Evolutionary conservation across 2,113 vertebrate species (phyloP).

Genomic region (Oxygymnocypris stewartii): DNA sequence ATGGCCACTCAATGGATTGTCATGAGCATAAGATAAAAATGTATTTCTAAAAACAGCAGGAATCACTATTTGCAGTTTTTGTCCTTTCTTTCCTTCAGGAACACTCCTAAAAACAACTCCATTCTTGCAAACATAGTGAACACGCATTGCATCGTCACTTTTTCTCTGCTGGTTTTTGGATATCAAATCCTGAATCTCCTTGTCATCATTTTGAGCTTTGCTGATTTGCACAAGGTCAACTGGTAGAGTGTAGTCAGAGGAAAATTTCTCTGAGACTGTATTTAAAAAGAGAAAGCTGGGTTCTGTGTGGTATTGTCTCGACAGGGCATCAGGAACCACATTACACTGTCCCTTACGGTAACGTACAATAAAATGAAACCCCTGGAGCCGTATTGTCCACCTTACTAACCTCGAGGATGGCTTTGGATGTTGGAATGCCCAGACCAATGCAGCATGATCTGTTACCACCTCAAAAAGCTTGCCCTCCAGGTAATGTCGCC

Average conservation of each 20-base stretch:
- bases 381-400: background rate
- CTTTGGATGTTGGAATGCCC: constrained; percentile 2
- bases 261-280: background rate
- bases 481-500: constrained; percentile 2
- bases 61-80: background rate
- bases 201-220: background rate
- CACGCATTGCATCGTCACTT: background rate
- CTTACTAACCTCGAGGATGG: background rate
- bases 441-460: background rate
- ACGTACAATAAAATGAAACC: background rate
- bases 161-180: background rate
- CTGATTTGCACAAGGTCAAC: background rate
- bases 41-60: background rate
- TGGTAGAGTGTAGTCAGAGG: background rate
- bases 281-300: background rate
- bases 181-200: constrained; percentile 1
- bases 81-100: background rate
- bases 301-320: background rate
- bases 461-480: constrained; percentile 1
- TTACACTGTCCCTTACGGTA: background rate
- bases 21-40: background rate
- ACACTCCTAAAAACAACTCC: background rate
- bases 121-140: background rate
- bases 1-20: constrained; percentile 10
- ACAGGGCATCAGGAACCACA: background rate